Conservation (phyloP, 2,113 vertebrate species). For the Tamias sibiricus region DNA sequence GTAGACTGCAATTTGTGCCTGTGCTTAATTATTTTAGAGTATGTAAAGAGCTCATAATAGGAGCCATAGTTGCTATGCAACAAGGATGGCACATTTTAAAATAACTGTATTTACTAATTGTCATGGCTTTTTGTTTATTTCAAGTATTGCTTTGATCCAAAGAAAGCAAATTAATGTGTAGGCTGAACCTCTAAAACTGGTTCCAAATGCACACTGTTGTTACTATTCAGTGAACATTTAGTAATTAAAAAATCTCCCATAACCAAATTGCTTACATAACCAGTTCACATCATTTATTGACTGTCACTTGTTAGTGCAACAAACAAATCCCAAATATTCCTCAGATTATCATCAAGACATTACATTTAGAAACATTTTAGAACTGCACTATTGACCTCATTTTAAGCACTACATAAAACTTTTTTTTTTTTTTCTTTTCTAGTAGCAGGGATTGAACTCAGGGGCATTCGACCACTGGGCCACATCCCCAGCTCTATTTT, state of each 20-base stretch:
- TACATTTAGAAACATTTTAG: conserved; percentile 35
- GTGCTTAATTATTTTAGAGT: conserved; percentile 66
- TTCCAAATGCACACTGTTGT: conserved; percentile 23
- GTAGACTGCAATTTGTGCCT: conserved; percentile 65
- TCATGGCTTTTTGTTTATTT: conserved; percentile 69
- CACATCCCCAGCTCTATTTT: too few relatives aligned
- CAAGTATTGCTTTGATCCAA: conserved; percentile 56
- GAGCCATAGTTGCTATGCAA: conserved; percentile 64
- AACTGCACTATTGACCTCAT: neutral
- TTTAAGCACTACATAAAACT: conserved; percentile 23
- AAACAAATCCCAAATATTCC: conserved; percentile 48
- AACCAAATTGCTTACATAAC: conserved; percentile 3
- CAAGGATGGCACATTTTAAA: conserved; percentile 66
- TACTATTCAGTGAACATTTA: conserved; percentile 54
- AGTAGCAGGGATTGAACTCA: too few relatives aligned
- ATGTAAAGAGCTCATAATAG: conserved; percentile 57
- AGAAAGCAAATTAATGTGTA: conserved; percentile 71
- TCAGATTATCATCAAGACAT: conserved; percentile 31
- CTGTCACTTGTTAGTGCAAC: neutral
- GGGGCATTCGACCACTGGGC: too few relatives aligned
- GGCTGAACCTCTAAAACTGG: neutral
- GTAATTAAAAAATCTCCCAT: conserved; percentile 13
- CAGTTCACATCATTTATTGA: neutral
- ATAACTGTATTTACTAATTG: conserved; percentile 66
- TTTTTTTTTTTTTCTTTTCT: too few relatives aligned